Evolutionary conservation across 2,113 vertebrate genomes (phyloP).

Genomic region (Stegastes partitus): DNA sequence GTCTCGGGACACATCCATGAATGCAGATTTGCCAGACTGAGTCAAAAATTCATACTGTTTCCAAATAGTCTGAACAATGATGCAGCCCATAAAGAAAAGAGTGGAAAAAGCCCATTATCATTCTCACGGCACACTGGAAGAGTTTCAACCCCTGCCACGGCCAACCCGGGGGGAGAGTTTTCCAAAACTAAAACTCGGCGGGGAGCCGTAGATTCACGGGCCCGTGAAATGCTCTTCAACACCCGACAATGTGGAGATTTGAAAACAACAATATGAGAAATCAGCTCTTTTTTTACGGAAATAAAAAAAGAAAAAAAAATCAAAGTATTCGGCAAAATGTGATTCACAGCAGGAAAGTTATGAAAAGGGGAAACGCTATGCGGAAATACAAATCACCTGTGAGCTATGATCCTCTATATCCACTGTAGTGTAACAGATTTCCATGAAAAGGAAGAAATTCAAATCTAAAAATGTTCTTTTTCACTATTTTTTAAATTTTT

Average conservation of each 20-base stretch:
- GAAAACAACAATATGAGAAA: constrained; percentile 27
- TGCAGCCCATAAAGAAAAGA: constrained; percentile 40
- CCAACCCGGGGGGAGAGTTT: constrained; percentile 28
- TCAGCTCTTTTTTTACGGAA: constrained; percentile 9
- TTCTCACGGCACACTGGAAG: constrained; percentile 45
- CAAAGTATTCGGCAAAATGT: too few relatives aligned
- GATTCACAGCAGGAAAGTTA: too few relatives aligned
- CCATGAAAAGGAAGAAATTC: too few relatives aligned
- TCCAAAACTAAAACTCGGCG: constrained; percentile 39
- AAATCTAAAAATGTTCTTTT: too few relatives aligned
- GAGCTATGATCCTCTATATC: too few relatives aligned
- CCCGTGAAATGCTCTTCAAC: constrained; percentile 29
- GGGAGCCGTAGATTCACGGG: constrained; percentile 26
- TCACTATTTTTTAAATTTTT: too few relatives aligned
- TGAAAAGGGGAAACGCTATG: too few relatives aligned
- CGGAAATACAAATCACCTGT: too few relatives aligned
- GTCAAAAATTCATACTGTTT: constrained; percentile 40
- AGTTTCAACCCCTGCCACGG: constrained; percentile 46
- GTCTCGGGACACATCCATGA: constrained; percentile 35
- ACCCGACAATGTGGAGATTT: constrained; percentile 33
- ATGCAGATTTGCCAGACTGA: constrained; percentile 46
- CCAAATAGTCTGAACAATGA: constrained; percentile 42
- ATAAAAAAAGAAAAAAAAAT: constrained; percentile 10
- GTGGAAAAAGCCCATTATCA: constrained; percentile 55
- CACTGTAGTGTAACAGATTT: too few relatives aligned